Evolutionary conservation across 2,113 vertebrate genomes (phyloP), one percentile per base, ranked within the genome.

Genomic region (Numida meleagris): DNA sequence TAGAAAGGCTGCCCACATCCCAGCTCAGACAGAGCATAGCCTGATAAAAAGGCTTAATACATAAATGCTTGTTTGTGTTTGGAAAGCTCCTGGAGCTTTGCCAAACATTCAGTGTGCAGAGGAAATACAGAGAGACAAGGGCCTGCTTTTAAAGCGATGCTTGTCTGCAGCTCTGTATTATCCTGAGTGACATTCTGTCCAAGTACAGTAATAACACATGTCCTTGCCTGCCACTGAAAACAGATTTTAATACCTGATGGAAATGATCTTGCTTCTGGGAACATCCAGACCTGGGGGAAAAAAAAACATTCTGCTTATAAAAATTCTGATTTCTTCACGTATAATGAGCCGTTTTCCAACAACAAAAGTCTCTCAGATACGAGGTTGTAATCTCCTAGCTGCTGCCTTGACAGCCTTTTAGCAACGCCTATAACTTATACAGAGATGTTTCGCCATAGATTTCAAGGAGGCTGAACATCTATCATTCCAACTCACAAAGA

Each of bases 51-150:
- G 84, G 84, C 84, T 96, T 96, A 97, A 94, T 92, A 96, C 88
- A 91, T 86, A 96, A 96, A 96, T 89, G 72, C 86, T 93, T 97
- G 92, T 96, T 96, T 97, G 94, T 96, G 88, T 96, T 96, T 95
- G 81, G 92, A 85, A 96, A 71, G 94, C 94, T 96, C 88, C 86
- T 95, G 96, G 95, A 93, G 90, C 92, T 96, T 43, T 90, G 94
- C 94, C 96, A 97, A 90, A 92, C 70, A 21, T 87, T 92, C 93
- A 95, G 82, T 58, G 95, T 77, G 34, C 90, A 71, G 81, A 96
- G 83, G 71, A 96, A 96, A 97, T 93, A 66, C 67, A 87, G 93
- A 93, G 67, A 97, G 95, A 96, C 95, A 96, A 93, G 94, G 92
- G 81, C 67, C 96, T 76, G 92, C 80, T 97, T 97, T 93, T 67